Conservation (phyloP, 2,113 vertebrate genomes). For the Elephas maximus region DNA sequence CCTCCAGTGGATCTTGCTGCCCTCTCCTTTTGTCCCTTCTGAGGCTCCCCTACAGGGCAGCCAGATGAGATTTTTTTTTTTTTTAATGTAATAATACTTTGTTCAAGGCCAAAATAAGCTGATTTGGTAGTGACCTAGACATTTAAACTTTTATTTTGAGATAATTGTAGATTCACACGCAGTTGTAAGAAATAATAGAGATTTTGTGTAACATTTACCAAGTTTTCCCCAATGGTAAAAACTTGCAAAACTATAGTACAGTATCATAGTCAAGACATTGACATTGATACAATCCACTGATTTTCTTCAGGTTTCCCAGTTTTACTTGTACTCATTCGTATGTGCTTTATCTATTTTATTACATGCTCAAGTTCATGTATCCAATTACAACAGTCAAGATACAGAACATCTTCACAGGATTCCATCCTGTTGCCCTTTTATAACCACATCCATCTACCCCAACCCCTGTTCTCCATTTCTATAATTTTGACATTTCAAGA, state of each 20-base stretch:
- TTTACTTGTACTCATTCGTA: neutral
- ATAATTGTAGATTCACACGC: neutral
- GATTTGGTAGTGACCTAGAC: constrained; percentile 24
- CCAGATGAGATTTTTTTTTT: neutral
- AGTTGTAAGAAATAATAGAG: neutral
- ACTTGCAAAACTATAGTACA: neutral
- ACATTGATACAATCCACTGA: neutral
- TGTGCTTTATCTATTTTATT: neutral
- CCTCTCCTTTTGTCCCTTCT: neutral
- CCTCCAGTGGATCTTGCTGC: neutral
- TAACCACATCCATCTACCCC: neutral
- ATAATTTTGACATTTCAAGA: neutral
- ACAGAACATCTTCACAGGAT: neutral
- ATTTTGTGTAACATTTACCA: neutral
- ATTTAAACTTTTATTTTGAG: neutral
- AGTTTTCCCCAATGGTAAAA: neutral
- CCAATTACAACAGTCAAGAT: neutral
- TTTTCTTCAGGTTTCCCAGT: neutral
- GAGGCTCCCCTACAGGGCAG: neutral
- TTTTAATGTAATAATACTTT: neutral
- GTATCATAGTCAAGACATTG: neutral
- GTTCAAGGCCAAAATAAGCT: constrained; percentile 15
- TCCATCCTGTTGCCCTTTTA: neutral
- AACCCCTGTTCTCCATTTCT: neutral
- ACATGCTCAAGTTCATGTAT: neutral